Conservation (phyloP, 2,888 invertebrate genomes). For the Xanthia togata region DNA sequence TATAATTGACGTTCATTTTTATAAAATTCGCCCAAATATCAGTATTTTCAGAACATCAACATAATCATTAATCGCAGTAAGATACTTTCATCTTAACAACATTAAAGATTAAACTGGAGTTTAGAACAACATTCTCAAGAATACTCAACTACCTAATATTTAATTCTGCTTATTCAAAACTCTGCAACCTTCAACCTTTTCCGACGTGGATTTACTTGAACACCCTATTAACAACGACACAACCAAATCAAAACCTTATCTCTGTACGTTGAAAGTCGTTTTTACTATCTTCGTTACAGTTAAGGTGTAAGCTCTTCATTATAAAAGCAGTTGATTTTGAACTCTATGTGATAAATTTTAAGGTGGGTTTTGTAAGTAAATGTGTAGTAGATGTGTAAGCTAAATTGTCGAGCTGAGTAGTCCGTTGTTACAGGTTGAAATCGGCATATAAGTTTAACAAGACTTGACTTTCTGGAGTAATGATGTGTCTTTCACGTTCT, state of each 20-base stretch:
- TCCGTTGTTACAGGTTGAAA: conserved; percentile 50
- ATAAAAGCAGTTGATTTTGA: conserved; percentile 33
- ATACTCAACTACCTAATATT: conserved; percentile 63
- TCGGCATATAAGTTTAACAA: conserved; percentile 58
- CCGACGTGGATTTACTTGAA: conserved; percentile 54
- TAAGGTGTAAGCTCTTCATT: conserved; percentile 44
- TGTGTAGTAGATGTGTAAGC: conserved; percentile 43
- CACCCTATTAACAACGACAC: conserved; percentile 40
- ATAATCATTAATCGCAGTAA: conserved; percentile 56
- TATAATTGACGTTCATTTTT: neutral
- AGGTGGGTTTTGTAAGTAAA: conserved; percentile 16
- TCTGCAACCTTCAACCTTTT: conserved; percentile 61
- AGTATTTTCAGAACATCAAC: conserved; percentile 29
- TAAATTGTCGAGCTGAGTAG: conserved; percentile 49
- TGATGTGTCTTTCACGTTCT: conserved; percentile 31
- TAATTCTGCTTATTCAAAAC: conserved; percentile 64
- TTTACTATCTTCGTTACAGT: neutral
- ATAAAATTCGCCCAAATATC: conserved; percentile 4
- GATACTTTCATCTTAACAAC: conserved; percentile 56
- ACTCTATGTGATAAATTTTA: conserved; percentile 3
- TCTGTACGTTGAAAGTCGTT: neutral
- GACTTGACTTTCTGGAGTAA: conserved; percentile 37
- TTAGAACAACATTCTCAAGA: conserved; percentile 62
- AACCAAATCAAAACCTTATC: conserved; percentile 16
- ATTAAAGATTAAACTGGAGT: conserved; percentile 61